A percentile compares a stretch with the other conserved stretches of the same genome.
phyloP scores from a whole-genome alignment of 2,113 vertebrate genomes.

The Hemiprocne comata region DNA sequence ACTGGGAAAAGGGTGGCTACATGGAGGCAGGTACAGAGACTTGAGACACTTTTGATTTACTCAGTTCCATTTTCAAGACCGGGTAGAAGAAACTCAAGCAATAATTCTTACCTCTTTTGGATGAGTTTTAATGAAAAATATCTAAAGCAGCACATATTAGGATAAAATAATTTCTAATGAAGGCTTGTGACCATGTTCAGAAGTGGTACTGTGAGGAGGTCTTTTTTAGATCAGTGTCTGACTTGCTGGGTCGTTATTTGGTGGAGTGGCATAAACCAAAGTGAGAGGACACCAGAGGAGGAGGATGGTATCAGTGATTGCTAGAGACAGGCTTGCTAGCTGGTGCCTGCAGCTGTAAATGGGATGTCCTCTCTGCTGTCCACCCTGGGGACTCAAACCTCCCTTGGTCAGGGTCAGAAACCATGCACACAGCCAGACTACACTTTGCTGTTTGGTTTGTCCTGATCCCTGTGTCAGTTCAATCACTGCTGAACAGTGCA shows the following conservation, averaged over 20 bases:
- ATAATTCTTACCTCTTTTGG: neutral
- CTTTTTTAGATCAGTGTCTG: neutral
- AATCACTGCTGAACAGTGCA: neutral
- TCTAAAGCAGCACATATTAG: neutral
- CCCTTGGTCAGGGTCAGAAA: neutral
- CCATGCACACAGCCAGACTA: neutral
- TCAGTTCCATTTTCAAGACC: neutral
- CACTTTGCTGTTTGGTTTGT: fast-evolving
- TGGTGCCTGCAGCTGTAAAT: neutral
- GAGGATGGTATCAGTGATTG: neutral
- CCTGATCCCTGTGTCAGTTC: neutral
- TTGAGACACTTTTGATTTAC: neutral
- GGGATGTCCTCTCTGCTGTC: neutral
- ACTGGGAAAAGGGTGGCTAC: fast-evolving
- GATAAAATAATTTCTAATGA: neutral
- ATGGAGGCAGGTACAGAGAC: neutral
- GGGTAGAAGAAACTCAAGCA: neutral
- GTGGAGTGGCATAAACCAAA: neutral
- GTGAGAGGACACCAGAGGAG: neutral
- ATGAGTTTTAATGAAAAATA: neutral
- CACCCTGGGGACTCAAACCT: neutral
- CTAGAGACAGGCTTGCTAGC: neutral
- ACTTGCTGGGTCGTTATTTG: neutral
- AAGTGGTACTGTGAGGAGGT: neutral
- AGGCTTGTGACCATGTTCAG: neutral